Evolutionary conservation across 2,888 invertebrate genomes (phyloP).

Genomic region (Gastracanthus pulcherrimus): DNA sequence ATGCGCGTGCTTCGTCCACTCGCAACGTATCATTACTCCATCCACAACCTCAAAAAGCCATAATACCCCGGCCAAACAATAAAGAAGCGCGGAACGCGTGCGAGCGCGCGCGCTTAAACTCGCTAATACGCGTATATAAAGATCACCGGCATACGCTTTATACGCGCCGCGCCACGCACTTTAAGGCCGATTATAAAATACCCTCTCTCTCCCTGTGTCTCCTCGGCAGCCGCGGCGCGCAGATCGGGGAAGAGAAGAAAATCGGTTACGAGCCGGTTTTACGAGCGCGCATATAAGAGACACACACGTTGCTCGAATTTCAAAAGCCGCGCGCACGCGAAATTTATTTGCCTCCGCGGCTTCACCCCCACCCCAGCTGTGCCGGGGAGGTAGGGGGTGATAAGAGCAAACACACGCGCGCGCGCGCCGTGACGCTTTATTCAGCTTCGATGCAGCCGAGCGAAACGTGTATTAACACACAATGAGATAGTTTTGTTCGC

Average conservation of each 20-base stretch:
- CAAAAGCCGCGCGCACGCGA: conserved; percentile 41
- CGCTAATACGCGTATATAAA: conserved; percentile 32
- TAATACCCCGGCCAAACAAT: not conserved
- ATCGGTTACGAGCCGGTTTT: conserved; percentile 56
- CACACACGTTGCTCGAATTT: conserved; percentile 50
- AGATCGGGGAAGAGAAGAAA: conserved; percentile 36
- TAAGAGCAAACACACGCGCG: conserved; percentile 61
- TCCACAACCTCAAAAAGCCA: not conserved
- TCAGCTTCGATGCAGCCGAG: conserved; percentile 60
- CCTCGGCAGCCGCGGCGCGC: too few species aligned
- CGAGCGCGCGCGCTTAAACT: not conserved
- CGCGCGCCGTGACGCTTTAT: conserved; percentile 62
- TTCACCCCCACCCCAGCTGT: not conserved
- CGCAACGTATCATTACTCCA: not conserved
- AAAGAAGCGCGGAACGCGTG: not conserved
- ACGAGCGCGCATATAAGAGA: conserved; percentile 56
- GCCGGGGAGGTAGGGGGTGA: conserved; percentile 45
- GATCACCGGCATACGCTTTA: not conserved
- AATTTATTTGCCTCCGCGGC: conserved; percentile 50
- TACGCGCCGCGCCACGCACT: conserved; percentile 9
- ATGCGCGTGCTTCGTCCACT: not conserved
- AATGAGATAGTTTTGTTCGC: conserved; percentile 74
- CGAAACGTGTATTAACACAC: conserved; percentile 77
- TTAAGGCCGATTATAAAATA: conserved; percentile 51
- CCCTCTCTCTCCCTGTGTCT: too few species aligned